A percentile compares a stretch with the other conserved stretches of the same genome.
These are phyloP conservation scores for Umimayanthus chanpuru DNA, from an alignment of 92 coral and sea anemone species.

Conservation along the genomic window DNA sequence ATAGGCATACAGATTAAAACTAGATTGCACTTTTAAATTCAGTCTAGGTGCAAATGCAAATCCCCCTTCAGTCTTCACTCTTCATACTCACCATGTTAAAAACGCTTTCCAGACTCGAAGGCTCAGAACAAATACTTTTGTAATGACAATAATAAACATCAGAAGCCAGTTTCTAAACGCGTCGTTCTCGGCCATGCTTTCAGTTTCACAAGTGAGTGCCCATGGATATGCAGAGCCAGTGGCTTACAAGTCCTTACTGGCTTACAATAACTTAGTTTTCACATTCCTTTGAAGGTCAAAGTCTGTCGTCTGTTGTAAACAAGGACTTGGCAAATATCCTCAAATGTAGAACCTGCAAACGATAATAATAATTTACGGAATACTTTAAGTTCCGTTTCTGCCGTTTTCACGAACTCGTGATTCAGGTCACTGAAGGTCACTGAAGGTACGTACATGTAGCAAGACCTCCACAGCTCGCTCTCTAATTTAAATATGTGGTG, in stretches of 20 bases:
- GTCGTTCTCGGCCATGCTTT: conserved; percentile 18
- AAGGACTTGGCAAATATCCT: not conserved
- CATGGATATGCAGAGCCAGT: not conserved
- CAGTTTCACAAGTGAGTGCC: not conserved
- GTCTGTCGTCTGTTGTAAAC: not conserved
- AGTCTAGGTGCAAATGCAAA: not conserved
- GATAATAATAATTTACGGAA: not conserved
- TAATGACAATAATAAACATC: conserved; percentile 22
- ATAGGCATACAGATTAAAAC: too few relatives aligned
- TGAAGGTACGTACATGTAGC: not conserved
- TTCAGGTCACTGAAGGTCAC: too few relatives aligned
- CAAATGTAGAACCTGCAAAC: not conserved
- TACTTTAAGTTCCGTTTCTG: not conserved
- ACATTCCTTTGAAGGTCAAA: not conserved
- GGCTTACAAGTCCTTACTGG: not conserved
- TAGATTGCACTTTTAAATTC: too few relatives aligned
- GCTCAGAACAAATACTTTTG: conserved; percentile 31
- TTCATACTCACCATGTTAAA: conserved; percentile 34
- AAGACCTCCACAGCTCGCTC: not conserved
- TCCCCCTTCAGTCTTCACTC: too few relatives aligned
- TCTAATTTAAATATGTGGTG: too few relatives aligned
- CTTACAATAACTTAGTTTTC: too few relatives aligned
- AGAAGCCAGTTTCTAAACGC: conserved; percentile 28
- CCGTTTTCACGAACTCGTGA: not conserved
- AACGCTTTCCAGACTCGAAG: conserved; percentile 23